A percentile compares a stretch with the other conserved stretches of the same genome.
These are phyloP conservation scores for Alitta virens DNA, from an alignment of 2,888 invertebrate genomes.

Conservation along the genomic window DNA sequence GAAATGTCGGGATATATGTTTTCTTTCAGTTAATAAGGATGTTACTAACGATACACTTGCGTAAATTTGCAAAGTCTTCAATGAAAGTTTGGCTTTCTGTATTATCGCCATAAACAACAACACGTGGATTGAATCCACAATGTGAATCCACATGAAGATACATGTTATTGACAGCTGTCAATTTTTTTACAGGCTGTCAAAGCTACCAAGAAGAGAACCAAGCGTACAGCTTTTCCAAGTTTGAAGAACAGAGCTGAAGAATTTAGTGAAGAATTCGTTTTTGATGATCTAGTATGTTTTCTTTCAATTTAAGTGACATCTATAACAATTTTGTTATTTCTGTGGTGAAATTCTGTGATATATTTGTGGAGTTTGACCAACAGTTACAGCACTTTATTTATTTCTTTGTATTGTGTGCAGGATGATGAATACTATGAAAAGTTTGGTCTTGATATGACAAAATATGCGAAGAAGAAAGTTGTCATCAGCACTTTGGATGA, in stretches of 20 bases:
- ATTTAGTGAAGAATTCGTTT: conserved; percentile 79
- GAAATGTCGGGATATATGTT: not conserved
- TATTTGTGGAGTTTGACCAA: not conserved
- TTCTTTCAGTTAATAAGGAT: not conserved
- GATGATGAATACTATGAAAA: conserved; percentile 31
- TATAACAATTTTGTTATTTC: not conserved
- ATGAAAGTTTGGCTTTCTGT: not conserved
- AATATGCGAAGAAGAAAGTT: conserved; percentile 65
- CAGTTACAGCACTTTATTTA: not conserved
- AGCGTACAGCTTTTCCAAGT: conserved; percentile 35
- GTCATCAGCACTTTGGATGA: conserved; percentile 80
- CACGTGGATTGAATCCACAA: conserved; percentile 9
- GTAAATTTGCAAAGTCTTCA: not conserved
- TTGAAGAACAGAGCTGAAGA: conserved; percentile 59
- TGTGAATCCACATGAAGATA: too few relatives aligned
- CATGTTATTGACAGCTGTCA: too few relatives aligned
- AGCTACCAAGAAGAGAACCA: conserved; percentile 22
- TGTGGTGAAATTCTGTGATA: not conserved
- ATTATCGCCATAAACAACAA: conserved; percentile 12
- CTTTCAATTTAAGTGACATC: not conserved
- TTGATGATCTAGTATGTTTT: conserved; percentile 62
- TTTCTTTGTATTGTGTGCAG: conserved; percentile 24
- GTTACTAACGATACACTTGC: not conserved
- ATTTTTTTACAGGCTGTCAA: conserved; percentile 13
- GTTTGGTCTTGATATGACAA: conserved; percentile 28